phyloP scores from a whole-genome alignment of 2,888 invertebrate genomes.

The Heteromyza rotundicornis region DNA sequence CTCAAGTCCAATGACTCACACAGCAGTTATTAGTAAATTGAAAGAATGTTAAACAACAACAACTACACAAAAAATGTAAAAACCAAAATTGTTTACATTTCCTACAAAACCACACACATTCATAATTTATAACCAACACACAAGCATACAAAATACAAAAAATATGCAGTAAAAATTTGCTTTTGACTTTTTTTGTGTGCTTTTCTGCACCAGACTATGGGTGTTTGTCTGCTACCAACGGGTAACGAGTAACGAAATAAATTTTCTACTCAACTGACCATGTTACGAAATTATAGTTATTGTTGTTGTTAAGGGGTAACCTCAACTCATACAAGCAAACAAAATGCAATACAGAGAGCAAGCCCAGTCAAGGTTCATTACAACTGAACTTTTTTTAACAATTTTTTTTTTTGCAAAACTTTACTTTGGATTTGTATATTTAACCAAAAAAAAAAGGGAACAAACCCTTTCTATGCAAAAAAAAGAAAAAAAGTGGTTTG shows the following conservation, averaged over 20 bases:
- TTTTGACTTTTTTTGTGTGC: neutral
- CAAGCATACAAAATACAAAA: too few species aligned
- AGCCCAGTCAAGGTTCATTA: neutral
- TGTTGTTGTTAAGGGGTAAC: neutral
- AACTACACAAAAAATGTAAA: too few species aligned
- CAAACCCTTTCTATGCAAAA: neutral
- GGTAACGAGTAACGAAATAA: slow-evolving; percentile 15
- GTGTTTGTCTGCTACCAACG: neutral
- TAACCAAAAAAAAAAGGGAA: neutral
- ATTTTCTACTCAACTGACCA: slow-evolving; percentile 28
- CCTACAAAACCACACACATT: too few species aligned
- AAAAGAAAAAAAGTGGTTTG: neutral
- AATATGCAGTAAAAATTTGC: too few species aligned
- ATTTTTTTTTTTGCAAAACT: too few species aligned
- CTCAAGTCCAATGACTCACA: too few species aligned
- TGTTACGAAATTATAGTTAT: neutral
- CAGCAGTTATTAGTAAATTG: too few species aligned
- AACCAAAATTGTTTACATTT: too few species aligned
- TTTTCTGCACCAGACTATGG: neutral
- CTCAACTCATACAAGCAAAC: neutral
- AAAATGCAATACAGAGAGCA: slow-evolving; percentile 6
- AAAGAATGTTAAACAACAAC: too few species aligned
- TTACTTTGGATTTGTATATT: too few species aligned
- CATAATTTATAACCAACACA: too few species aligned
- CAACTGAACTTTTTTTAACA: too few species aligned